Evolutionary conservation across 2,888 invertebrate genomes (phyloP), one percentile per base, ranked within the genome.

Genomic region (Tenodera sinensis): DNA sequence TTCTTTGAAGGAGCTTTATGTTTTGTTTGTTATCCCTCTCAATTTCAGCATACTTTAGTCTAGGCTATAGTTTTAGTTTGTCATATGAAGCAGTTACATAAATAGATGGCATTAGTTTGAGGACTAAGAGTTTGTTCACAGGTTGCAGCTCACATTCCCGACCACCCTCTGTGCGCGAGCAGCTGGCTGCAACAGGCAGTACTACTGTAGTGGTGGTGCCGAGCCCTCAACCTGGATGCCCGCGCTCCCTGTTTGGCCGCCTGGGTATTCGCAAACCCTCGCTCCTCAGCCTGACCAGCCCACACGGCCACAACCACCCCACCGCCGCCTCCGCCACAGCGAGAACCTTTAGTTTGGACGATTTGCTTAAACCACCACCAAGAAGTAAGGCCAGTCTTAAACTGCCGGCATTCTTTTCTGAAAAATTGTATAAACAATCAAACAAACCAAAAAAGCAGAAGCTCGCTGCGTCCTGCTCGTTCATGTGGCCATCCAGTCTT

Each of bases 201-300:
- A 93, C 93, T 89, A 93, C 93, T 88, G 93, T 93, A 89, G 92
- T 93, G 83, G 92, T 93, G 84, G 92, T 92, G 89, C 93, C 93
- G 86, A 90, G 91, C 84, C 88, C 90, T 28, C 89, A 90, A 84
- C 91, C 91, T 28, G 89, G 90, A 89, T 90, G 89, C 84, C 94
- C 95, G 90, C 95, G 96, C 92, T 96, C 96, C 92, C 95, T 97
- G 93, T 96, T 97, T 94, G 96, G 96, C 94, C 96, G 97, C 94
- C 95, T 97, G 95, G 97, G 97, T 95, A 96, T 97, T 94, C 96
- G 97, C 95, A 97, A 97, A 96, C 96, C 97, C 94, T 97, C 97
- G 94, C 96, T 97, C 94, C 95, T 97, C 94, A 96, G 96, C 94
- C 96, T 96, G 94, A 96, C 96, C 95, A 95, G 96, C 94, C 94